Base-by-base conservation (phyloP, 2,797 vertebrate genomes). In the Spinibarbus caldwelli region DNA sequence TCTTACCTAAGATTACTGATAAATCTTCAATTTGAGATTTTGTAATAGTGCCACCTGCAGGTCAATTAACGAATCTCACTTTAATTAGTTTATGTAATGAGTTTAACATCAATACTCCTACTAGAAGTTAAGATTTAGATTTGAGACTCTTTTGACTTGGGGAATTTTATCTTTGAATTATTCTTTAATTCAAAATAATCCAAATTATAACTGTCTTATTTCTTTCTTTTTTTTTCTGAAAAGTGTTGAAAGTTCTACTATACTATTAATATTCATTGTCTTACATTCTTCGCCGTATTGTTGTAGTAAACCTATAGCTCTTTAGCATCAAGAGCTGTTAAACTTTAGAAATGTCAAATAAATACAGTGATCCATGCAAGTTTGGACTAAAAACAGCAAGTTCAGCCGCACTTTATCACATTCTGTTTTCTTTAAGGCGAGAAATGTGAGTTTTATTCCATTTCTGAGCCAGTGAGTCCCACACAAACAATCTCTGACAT, bases 401-500 rank as follows among this genome's bases (percentile, higher is more conserved):
- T 77, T 76, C 59, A 77, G 66, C 36, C 79, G 43, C 36, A 36
- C 78, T 87, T 85, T 75, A 87, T 72, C 79, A 9, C 71, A 82
- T 84, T 57, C 67, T 41, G 59, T 80, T 80, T 81, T 68, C 70
- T 76, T 85, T 78, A 86, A 94, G 92, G 92, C 92, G 91, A 93
- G 90, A 94, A 93, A 94, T 93, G 91, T 93, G 89, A 89, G 90
- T 94, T 91, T 92, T 93, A 93, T 94, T 94, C 79, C 64, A 64
- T 93, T 93, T 93, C 92, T 92, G 90, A 95, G 92, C 91, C 78
- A 92, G 85, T 91, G 90, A 90, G 91, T 91, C 94, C 93, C 94
- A 94, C 91, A 93, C 93, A 94, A 94, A 94, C 93, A 93, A 94
- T 94, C 93, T 91, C 92, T 94, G 94, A 93, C 94, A 95, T 92